Evolutionary conservation across 1,140 invertebrate genomes (phyloP), one percentile per base, ranked within the genome.

Genomic region (Lasaia peninsularis): DNA sequence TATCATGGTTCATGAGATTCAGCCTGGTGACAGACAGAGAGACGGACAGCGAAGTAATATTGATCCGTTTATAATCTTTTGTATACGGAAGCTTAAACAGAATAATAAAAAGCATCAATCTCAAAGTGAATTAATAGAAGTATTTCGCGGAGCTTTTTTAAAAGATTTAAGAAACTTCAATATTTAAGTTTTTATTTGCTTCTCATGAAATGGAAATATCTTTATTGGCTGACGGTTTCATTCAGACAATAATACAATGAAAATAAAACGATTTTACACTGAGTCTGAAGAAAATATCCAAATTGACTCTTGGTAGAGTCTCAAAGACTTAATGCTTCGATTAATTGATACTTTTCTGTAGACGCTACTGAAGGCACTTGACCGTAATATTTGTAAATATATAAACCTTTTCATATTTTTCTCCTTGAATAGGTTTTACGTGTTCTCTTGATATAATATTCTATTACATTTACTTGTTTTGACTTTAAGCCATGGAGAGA

Each of bases 281-380:
- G 9, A 44, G 40, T 44, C 2, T 10, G 11, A 44, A 44, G 16
- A 44, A 44, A 44, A 18, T 11, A 20, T 18, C 40, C 11, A 11
- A n/a, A 44, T 20, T 44, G 40, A 18, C 18, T 44, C 40, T 44
- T 28, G 8, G 24, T 28, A 28, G n/a, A n/a, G 5, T 28, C 24
- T 28, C 40, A 44, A 44, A 44, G 20, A 18, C 9, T 20, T 44
- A 18, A 44, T 21, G 34, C 57, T 16, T 44, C 40, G 40, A 18
- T 44, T 44, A 20, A 44, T 44, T 44, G 40, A 44, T 21, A 60
- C 54, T 65, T 52, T 54, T 61, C 58, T 65, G 60, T 55, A 65
- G 56, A 65, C 62, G 59, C 55, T 58, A 58, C 58, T 34, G 54
- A 57, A 60, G 35, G 60, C 52, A 49, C 60, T 65, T 65, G 63